Conservation (phyloP, 1,140 invertebrate species). For the Drosophila pachea region DNA sequence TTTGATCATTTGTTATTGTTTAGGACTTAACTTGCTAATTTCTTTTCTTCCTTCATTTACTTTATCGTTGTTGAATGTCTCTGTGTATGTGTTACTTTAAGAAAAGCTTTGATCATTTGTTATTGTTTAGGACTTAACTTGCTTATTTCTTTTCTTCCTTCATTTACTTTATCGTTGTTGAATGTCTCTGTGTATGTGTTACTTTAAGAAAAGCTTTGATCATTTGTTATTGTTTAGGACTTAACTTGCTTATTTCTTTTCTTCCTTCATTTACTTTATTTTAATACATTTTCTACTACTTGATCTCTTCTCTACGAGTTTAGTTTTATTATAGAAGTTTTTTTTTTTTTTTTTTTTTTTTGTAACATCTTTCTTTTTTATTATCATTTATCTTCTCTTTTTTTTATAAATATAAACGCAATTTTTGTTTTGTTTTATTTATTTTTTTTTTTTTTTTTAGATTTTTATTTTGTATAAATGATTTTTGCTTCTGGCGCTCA, state of each 20-base stretch:
- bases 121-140: conserved; percentile 17
- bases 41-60: conserved; percentile 10
- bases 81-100: conserved; percentile 25
- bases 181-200: conserved; percentile 23
- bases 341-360: conserved; percentile 16
- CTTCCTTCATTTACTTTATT: conserved; percentile 13
- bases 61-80: conserved; percentile 12
- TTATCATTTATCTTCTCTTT: conserved; percentile 10
- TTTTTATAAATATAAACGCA: conserved; percentile 66
- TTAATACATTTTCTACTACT: conserved; percentile 57
- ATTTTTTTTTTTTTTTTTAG: conserved; percentile 37
- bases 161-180: conserved; percentile 7
- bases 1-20: conserved; percentile 18
- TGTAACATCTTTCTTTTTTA: conserved; percentile 8
- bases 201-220: conserved; percentile 31
- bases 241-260: conserved; percentile 13
- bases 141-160: conserved; percentile 2
- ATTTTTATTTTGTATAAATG: conserved; percentile 68
- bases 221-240: conserved; percentile 14
- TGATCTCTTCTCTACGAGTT: conserved; percentile 41
- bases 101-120: conserved; percentile 33
- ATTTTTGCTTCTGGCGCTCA: conserved; percentile 69
- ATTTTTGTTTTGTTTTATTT: conserved; percentile 44
- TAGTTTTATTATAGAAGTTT: conserved; percentile 24
- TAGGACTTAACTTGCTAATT: conserved; percentile 8